Base-by-base conservation (phyloP, 2,888 invertebrate genomes). In the Microplitis manilae region DNA sequence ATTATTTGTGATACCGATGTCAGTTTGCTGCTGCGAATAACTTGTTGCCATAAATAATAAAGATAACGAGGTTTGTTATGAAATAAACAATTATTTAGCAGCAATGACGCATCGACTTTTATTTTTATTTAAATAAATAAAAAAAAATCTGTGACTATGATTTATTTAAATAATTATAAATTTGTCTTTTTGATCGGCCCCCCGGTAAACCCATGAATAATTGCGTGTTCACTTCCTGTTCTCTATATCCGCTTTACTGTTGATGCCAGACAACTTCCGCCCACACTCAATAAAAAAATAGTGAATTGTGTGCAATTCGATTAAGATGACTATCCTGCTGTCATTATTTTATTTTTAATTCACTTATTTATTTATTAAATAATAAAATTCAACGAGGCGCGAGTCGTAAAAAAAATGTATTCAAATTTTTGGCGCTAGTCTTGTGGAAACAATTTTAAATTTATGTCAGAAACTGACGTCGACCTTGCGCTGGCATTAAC, bases 1-100 rank as follows among this genome's bases (percentile, higher is more conserved):
- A 85, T 85, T 84, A 84, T 83, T 82, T 84, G 84, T 84, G 79
- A 79, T 70, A 79, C 73, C 76, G 77, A 81, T 83, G 79, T 80
- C 79, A 80, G 76, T 41, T 67, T 76, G 50, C 50, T 50, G 50
- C 6, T 67, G 59, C 59, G 30, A 38, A n/a, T 39, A 38, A 67
- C 13, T 39, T 67, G 39, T 67, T 67, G 30, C 8, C 67, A 38
- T 38, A 67, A 67, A 67, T 67, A 38, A 67, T 38, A 38, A 30
- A 20, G 30, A 65, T 65, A 38, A 38, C 9, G 9, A 39, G n/a
- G 17, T 41, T 68, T 68, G 5, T 68, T 6, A 17, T 41, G 9
- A 50, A 50, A 15, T 50, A 50, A 38, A 38, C 30, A 67, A 67
- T 38, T 67, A 50, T 50, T 50, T 50, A 50, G 13, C 50, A 50